Base-by-base conservation (phyloP, 2,113 vertebrate genomes). In the Amphiprion ocellaris region DNA sequence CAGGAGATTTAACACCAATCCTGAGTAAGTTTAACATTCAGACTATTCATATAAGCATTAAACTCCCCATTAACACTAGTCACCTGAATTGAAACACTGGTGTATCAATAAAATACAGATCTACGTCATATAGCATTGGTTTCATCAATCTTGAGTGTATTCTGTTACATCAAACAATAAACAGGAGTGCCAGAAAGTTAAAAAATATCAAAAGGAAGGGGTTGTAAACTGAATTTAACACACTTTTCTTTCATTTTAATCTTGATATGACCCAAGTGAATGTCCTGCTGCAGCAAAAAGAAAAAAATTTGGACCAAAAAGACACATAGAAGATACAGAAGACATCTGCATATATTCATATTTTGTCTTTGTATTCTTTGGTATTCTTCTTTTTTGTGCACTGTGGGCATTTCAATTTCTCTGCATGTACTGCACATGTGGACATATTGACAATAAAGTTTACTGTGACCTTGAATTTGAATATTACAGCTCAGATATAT, bases 11-110 rank as follows among this genome's bases (percentile, higher is more conserved):
- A 74, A 62, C 26, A 65, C 46, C 61, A 24, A 54, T 47, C 7
- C 30, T 5, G n/a, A 46, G 39, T 21, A 63, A 44, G 30, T 33
- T 76, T 5, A 78, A 67, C 58, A 52, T 23, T 47, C 49, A 63
- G 33, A 37, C 33, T 37, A 37, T 74, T 41, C 71, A 79, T 69
- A 50, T 30, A 10, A 16, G 77, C 69, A 62, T 39, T 59, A 6
- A 80, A 70, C 12, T 16, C 1, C 19, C 44, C 19, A 21, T 58
- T 70, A 61, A 67, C 54, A 17, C 0, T 46, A 41, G 49, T 33
- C 70, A 10, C 56, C 21, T 24, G 10, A 82, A 76, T 33, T 54
- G 1, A 30, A 65, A 11, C 59, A 49, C 33, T 73, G 26, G 14
- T 16, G 74, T 46, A 26, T 50, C 50, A 10, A 55, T 61, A 60